Base-by-base conservation (phyloP, 2,888 invertebrate species). In the Pemphredon lugubris region DNA sequence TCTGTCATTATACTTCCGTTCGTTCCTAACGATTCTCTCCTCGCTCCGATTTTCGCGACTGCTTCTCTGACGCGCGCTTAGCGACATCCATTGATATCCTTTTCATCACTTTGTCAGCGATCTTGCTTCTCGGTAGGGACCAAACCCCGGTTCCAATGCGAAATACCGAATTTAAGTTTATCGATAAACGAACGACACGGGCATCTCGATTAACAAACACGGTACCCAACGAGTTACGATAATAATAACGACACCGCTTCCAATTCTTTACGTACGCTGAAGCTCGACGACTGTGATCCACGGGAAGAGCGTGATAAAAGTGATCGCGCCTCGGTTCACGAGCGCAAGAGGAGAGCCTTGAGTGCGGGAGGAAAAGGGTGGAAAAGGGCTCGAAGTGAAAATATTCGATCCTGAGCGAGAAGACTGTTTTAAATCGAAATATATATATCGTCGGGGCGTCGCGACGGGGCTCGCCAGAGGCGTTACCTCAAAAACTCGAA, bases 401-500 rank as follows among this genome's bases (percentile, higher is more conserved):
- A 23, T 14, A 40, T 26, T 14, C 55, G 63, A 34, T n/a, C n/a
- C n/a, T n/a, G n/a, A n/a, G n/a, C 53, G 26, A 42, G 63, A 34
- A 45, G 51, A 55, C 45, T n/a, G 61, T 51, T 61, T 39, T 21
- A 57, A 68, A 20, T 16, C 60, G 69, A 42, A 53, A 68, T 42
- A 61, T 71, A 68, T 42, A 61, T 71, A 71, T 71, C 61, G 53
- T 61, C 45, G 69, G 6, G 54, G 53, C 51, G 54, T 50, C 48
- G 59, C 37, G 54, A 51, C 69, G 54, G 40, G 39, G 55, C 54
- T 68, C 60, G n/a, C 42, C 54, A 55, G 11, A 34, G 70, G 70
- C 54, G 70, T 71, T 63, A 69, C 57, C 61, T 60, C 58, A 44
- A 71, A 68, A 65, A 76, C 54, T 70, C 57, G 44, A 20, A 48